Conservation (phyloP, 2,113 vertebrate genomes). For the Cepphus grylle region DNA sequence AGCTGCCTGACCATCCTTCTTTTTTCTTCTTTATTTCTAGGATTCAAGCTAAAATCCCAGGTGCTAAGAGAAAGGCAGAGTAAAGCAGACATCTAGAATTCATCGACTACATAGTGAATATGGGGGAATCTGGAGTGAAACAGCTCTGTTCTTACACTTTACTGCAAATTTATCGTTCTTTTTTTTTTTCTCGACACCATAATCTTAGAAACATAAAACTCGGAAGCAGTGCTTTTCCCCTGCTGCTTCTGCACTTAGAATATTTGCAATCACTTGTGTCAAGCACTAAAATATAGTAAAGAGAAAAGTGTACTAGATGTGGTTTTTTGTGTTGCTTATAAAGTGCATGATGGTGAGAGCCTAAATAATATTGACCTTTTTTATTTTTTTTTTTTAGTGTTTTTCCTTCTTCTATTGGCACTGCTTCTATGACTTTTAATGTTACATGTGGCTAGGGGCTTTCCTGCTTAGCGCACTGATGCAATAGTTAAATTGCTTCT, state of each 20-base stretch:
- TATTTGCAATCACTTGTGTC: conserved; percentile 83
- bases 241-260: conserved; percentile 80
- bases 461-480: conserved; percentile 83
- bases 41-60: conserved; percentile 98
- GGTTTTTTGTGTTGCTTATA: conserved; percentile 92
- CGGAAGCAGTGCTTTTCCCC: conserved; percentile 71
- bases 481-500: conserved; percentile 87
- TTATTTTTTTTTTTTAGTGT: conserved; percentile 82
- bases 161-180: conserved; percentile 77
- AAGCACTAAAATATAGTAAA: conserved; percentile 87
- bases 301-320: conserved; percentile 85
- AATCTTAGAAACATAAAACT: conserved; percentile 80
- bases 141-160: conserved; percentile 75
- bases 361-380: conserved; percentile 78
- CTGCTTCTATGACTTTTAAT: conserved; percentile 85
- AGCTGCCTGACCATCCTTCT: background rate
- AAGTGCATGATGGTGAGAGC: conserved; percentile 96
- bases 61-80: conserved; percentile 94
- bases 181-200: conserved; percentile 76
- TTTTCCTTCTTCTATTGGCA: conserved; percentile 83
- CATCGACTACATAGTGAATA: conserved; percentile 43
- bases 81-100: conserved; percentile 69
- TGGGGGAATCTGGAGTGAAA: conserved; percentile 69
- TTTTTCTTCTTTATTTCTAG: conserved; percentile 64
- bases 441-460: conserved; percentile 84